Conservation (phyloP, 2,113 vertebrate species). For the Genyomyrus donnyi region DNA sequence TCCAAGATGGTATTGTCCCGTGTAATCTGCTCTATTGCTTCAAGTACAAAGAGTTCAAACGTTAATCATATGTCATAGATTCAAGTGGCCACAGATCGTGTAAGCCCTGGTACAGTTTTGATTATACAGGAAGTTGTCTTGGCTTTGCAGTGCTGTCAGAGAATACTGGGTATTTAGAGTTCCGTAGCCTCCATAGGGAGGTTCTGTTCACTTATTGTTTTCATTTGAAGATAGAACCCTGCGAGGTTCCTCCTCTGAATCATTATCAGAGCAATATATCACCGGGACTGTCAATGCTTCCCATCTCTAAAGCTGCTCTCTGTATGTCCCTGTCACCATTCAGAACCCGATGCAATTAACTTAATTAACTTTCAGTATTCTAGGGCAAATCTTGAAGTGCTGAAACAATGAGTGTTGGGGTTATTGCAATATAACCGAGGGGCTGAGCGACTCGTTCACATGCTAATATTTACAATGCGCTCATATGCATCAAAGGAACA, state of each 20-base stretch:
- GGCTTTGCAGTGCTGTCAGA: not conserved
- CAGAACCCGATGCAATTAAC: not conserved
- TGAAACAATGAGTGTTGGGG: not conserved
- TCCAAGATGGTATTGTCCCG: not conserved
- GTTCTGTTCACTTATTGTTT: not conserved
- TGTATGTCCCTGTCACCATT: not conserved
- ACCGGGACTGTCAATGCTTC: not conserved
- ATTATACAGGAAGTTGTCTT: not conserved
- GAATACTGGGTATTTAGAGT: not conserved
- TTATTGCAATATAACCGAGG: not conserved
- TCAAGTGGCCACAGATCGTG: not conserved
- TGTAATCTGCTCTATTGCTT: not conserved
- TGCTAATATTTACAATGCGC: not conserved
- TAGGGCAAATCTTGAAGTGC: not conserved
- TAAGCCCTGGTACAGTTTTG: not conserved
- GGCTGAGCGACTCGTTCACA: not conserved
- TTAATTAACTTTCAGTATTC: not conserved
- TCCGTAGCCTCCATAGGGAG: not conserved
- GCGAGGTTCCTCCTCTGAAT: not conserved
- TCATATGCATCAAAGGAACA: not conserved
- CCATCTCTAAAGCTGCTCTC: not conserved
- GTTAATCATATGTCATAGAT: constrained; percentile 1
- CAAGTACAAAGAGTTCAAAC: not conserved
- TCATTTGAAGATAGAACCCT: not conserved
- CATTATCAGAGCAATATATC: not conserved